Evolutionary conservation across 2,797 vertebrate species (phyloP), one percentile per base, ranked within the genome.

Genomic region (Betta splendens): DNA sequence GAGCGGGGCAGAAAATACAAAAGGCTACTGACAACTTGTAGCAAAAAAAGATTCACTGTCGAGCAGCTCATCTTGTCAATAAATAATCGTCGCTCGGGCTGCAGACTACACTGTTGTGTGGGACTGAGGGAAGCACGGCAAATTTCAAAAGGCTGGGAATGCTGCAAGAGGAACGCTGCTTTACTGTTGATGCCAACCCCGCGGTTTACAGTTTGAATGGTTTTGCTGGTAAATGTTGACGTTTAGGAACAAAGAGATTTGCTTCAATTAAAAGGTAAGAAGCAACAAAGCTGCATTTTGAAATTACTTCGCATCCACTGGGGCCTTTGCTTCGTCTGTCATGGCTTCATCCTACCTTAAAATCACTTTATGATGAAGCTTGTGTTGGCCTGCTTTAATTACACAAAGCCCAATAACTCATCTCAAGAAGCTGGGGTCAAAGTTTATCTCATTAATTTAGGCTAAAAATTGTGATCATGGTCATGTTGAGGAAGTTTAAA

Each of bases 71-170:
- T 60, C 61, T 22, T 49, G 29, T 52, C 21, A 33, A 17, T 28
- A 58, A 12, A 76, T n/a, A 33, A 72, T 70, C 53, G 73, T 32
- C 64, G 57, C 12, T 36, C 10, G 51, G 37, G 38, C 33, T 60
- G 28, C 36, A 47, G 5, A 62, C 48, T 45, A 42, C 3, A 32
- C 5, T 13, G 7, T 65, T 42, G 23, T 44, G 32, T 33, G 11
- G 35, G 62, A 67, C 49, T 47, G 48, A 40, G 69, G 10, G 5
- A 75, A 69, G 65, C 12, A 20, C 10, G 48, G 18, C 26, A 29
- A 31, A 35, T 40, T 21, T 37, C 32, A n/a, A n/a, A 25, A 32
- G 33, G 36, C 3, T 37, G 11, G 11, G 33, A 28, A 57, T 6
- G 38, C 22, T 23, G 1, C 15, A 12, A 9, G 23, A 56, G 17